Evolutionary conservation across 2,797 vertebrate species (phyloP), one percentile per base, ranked within the genome.

Genomic region (Champsocephalus esox): DNA sequence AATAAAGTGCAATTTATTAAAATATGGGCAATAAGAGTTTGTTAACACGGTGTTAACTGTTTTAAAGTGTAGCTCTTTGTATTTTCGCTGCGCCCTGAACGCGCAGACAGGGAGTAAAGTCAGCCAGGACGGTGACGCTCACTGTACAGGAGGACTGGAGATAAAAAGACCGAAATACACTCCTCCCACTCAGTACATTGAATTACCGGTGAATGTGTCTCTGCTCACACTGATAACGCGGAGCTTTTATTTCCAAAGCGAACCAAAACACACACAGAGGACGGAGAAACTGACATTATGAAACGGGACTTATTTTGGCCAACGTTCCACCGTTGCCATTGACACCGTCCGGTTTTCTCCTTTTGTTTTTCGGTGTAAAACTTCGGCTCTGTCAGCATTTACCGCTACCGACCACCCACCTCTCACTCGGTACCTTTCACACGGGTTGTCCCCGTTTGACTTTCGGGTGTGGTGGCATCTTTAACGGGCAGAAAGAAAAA

Each of bases 171-270:
- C 68, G 13, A 76, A 75, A 56, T 73, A 75, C 70, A 70, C 90
- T 88, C 90, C 91, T 75, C 91, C 90, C 84, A 77, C 82, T 70
- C 70, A 82, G 32, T 76, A 24, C 62, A 61, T 64, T 74, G 72
- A 89, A 61, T 80, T 28, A 75, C 60, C 49, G 65, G 65, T 60
- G 51, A 8, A 16, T 21, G 52, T 19, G 0, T 11, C 14, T 10
- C 43, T 7, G 56, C 55, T 11, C 76, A 61, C 68, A 43, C 44
- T 46, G 44, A 51, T 32, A 38, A 44, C 71, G 21, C 50, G 50
- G 56, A 66, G 69, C 3, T 72, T 57, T 16, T 70, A 7, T 50
- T 1, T 6, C 9, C 41, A 6, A 61, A 75, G n/a, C 13, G 44
- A 32, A 64, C 52, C 0, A 28, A 11, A 32, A 19, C 7, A 6